These are phyloP conservation scores for Lepidocyrtoides sp. DNA, from an alignment of 2,888 invertebrate genomes.

Conservation along the genomic window DNA sequence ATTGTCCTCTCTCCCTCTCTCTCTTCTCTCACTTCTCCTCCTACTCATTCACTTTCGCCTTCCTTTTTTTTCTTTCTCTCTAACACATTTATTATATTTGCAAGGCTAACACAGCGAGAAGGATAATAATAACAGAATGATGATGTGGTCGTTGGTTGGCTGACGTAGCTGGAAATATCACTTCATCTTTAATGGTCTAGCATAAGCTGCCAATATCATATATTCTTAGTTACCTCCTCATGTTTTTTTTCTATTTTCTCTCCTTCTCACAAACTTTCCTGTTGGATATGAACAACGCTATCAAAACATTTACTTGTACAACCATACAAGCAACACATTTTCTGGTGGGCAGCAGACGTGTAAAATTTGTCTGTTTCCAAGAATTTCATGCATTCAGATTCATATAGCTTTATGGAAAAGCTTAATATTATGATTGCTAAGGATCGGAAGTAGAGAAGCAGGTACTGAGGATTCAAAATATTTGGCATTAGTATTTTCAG, in stretches of 20 bases:
- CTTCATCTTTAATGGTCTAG: not conserved
- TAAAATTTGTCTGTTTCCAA: no score
- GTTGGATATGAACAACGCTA: no score
- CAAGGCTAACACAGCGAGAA: not conserved
- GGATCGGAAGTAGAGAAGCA: no score
- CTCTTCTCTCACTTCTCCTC: slow-evolving; percentile 1
- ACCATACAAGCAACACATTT: no score
- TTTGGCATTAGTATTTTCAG: no score
- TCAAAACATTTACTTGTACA: no score
- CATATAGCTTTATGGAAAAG: no score
- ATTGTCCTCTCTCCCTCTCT: slow-evolving; percentile 48
- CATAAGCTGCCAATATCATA: slow-evolving; percentile 69
- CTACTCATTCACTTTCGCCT: not conserved
- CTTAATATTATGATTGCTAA: no score
- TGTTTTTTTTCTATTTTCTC: not conserved
- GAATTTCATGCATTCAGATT: no score
- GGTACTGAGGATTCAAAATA: no score
- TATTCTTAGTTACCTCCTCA: slow-evolving; percentile 53
- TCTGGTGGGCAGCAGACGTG: no score
- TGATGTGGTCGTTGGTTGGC: not conserved
- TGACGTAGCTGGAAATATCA: not conserved
- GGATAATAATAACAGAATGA: slow-evolving; percentile 9
- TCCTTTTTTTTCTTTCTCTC: not conserved
- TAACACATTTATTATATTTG: slow-evolving; percentile 19
- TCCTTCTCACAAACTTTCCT: not conserved